Conservation (phyloP, 2,113 vertebrate genomes). For the Protomyctophum bolini region DNA sequence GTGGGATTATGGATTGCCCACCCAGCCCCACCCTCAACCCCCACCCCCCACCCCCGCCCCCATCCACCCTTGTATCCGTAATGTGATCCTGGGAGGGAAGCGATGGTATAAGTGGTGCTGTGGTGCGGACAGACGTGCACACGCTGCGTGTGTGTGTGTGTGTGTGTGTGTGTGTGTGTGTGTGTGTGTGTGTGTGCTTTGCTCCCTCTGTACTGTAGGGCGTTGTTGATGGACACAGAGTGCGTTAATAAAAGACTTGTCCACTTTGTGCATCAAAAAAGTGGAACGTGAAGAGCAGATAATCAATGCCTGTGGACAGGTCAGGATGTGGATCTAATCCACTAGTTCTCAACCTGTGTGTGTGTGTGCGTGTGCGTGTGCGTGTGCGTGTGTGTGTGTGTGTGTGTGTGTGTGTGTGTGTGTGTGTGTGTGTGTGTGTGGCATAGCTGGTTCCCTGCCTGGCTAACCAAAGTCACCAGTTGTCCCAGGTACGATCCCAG, state of each 20-base stretch:
- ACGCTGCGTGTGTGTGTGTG: constrained; percentile 17
- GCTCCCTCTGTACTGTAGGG: constrained; percentile 36
- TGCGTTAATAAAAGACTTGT: constrained; percentile 81
- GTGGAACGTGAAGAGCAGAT: constrained; percentile 70
- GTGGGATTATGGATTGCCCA: constrained; percentile 74
- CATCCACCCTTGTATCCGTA: constrained; percentile 57
- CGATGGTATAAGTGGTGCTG: constrained; percentile 71
- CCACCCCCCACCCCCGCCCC: constrained; percentile 14
- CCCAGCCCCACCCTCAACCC: not conserved
- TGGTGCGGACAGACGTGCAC: constrained; percentile 57
- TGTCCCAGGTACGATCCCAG: no score
- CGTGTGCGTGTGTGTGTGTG: no score
- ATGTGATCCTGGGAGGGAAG: constrained; percentile 71
- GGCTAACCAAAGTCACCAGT: no score
- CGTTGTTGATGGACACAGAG: constrained; percentile 79
- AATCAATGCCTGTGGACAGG: constrained; percentile 72
- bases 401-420: no score
- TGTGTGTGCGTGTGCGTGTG: no score
- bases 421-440: no score
- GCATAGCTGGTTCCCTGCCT: no score
- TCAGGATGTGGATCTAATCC: constrained; percentile 48
- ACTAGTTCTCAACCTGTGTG: no score
- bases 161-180: no score
- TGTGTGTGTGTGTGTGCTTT: constrained; percentile 4
- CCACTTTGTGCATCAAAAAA: constrained; percentile 79